These are phyloP conservation scores for Spilosoma lubricipeda DNA, from an alignment of 2,888 invertebrate genomes.

Conservation along the genomic window DNA sequence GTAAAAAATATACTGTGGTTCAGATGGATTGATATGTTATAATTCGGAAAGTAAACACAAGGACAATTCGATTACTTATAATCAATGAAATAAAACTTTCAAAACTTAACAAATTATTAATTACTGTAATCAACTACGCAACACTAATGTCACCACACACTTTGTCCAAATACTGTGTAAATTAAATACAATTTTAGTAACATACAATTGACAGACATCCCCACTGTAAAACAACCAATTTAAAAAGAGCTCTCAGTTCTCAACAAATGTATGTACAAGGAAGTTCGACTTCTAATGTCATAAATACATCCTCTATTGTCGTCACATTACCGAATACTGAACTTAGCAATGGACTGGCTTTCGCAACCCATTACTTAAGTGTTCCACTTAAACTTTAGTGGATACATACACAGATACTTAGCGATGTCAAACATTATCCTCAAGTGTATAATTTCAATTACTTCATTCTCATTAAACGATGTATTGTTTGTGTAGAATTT, in stretches of 20 bases:
- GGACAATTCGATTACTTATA: too few species aligned
- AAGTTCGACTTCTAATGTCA: slow-evolving; percentile 29
- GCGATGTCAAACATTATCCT: slow-evolving; percentile 41
- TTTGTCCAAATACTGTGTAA: not conserved
- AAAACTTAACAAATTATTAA: not conserved
- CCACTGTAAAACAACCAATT: slow-evolving; percentile 7
- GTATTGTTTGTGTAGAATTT: slow-evolving; percentile 43
- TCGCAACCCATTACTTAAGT: slow-evolving; percentile 52
- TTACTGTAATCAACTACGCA: not conserved
- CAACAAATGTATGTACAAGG: slow-evolving; percentile 10
- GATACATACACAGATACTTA: slow-evolving; percentile 23
- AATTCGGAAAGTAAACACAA: too few species aligned
- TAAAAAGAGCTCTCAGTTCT: slow-evolving; percentile 12
- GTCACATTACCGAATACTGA: slow-evolving; percentile 48
- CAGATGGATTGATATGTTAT: too few species aligned
- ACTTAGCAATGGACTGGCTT: slow-evolving; percentile 44
- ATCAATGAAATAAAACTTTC: not conserved
- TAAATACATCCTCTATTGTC: slow-evolving; percentile 41
- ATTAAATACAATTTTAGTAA: not conserved
- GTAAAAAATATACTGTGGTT: too few species aligned
- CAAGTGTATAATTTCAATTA: slow-evolving; percentile 42
- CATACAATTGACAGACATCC: not conserved
- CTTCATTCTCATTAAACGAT: slow-evolving; percentile 43
- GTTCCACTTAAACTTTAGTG: slow-evolving; percentile 53
- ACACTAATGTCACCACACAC: not conserved